phyloP scores from a whole-genome alignment of 2,888 invertebrate genomes.

The Litoditis marina region DNA sequence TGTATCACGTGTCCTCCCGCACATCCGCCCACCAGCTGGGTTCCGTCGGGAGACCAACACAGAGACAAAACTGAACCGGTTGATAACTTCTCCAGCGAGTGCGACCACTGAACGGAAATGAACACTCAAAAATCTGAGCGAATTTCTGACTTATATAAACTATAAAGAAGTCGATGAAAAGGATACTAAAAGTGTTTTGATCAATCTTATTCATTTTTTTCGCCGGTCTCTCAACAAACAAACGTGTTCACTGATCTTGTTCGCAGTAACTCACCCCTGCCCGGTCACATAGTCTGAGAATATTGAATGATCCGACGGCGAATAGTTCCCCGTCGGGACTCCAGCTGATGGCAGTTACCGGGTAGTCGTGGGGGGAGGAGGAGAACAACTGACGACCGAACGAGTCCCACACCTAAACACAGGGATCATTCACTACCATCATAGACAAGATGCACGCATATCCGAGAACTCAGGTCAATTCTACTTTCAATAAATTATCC shows the following conservation, averaged over 20 bases:
- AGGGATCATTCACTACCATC: too few relatives aligned
- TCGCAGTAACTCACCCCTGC: conserved; percentile 80
- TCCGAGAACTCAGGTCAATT: too few relatives aligned
- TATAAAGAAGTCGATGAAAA: too few relatives aligned
- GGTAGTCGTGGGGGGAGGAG: conserved; percentile 81
- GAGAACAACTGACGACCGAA: conserved; percentile 83
- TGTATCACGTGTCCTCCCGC: conserved; percentile 85
- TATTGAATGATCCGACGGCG: conserved; percentile 87
- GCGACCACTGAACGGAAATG: too few relatives aligned
- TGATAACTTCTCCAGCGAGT: conserved; percentile 81
- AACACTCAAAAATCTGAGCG: too few relatives aligned
- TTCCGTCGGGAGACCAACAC: conserved; percentile 92
- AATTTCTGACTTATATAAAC: too few relatives aligned
- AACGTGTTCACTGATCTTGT: too few relatives aligned
- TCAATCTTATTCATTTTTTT: too few relatives aligned
- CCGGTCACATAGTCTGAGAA: conserved; percentile 84
- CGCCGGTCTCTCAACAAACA: too few relatives aligned
- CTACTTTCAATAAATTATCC: too few relatives aligned
- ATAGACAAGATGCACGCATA: too few relatives aligned
- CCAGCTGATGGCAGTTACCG: conserved; percentile 86
- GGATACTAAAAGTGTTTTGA: too few relatives aligned
- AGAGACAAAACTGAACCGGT: conserved; percentile 85
- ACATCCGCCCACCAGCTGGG: conserved; percentile 89
- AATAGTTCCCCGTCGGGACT: conserved; percentile 85
- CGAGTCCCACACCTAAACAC: conserved; percentile 77